Percentiles rank a stretch among this genome's conserved stretches.
These are phyloP conservation scores for Danionella cerebrum DNA, from an alignment of 2,113 vertebrate genomes.

Conservation along the genomic window DNA sequence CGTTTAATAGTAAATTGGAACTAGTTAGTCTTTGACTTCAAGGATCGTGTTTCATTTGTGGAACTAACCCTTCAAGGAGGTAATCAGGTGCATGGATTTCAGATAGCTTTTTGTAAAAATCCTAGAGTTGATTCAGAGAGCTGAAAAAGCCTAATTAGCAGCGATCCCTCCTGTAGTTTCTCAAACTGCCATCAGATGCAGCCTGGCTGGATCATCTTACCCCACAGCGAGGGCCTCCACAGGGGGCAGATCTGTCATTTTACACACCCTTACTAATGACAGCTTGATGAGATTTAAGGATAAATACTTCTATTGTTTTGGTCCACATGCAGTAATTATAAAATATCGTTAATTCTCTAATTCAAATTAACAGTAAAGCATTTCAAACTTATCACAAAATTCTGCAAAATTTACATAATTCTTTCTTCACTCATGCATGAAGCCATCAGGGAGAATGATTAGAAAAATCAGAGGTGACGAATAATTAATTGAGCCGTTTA, in stretches of 20 bases:
- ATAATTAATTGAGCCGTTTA: constrained; percentile 1
- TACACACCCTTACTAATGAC: constrained; percentile 44
- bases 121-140: constrained; percentile 27
- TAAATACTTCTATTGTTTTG: no score
- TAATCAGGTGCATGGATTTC: not conserved
- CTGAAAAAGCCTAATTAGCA: constrained; percentile 42
- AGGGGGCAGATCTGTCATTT: constrained; percentile 39
- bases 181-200: constrained; percentile 39
- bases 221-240: constrained; percentile 23
- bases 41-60: no score
- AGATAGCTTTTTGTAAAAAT: constrained; percentile 4
- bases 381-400: constrained; percentile 32
- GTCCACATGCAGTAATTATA: no score
- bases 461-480: constrained; percentile 29
- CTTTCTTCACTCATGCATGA: constrained; percentile 3
- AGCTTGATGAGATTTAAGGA: no score
- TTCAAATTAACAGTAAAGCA: no score
- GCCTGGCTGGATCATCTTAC: constrained; percentile 33
- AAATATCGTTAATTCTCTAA: no score
- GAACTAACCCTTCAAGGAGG: no score
- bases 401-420: constrained; percentile 17
- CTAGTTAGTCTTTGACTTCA: no score
- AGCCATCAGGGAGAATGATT: constrained; percentile 15
- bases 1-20: no score
- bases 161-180: constrained; percentile 40